Base-by-base conservation (phyloP, 2,888 invertebrate species). In the Acanthosoma haemorrhoidale region DNA sequence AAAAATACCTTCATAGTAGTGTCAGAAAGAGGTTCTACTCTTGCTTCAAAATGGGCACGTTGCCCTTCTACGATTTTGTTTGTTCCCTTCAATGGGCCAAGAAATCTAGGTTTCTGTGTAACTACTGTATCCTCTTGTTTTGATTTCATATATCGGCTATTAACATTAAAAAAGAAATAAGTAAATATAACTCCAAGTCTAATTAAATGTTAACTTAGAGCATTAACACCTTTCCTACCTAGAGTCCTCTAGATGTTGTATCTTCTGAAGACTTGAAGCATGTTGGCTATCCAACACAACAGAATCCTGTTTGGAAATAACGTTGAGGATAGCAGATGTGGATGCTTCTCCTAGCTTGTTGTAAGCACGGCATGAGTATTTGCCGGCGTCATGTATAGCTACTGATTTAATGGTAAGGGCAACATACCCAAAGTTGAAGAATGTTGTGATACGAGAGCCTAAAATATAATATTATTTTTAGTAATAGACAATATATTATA, bases 11-110 rank as follows among this genome's bases (percentile, higher is more conserved):
- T 87, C 89, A 98, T 89, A 18, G 91, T 90, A 31, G 94, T 85
- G 81, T 98, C 98, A 78, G 91, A 94, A 80, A 95, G 92, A 1
- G 97, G 98, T 78, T 95, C 94, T 60, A 98, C 92, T 74, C 96
- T 88, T 4, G 92, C 93, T 83, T 96, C 96, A 78, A 96, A 94
- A 78, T 96, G 96, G 74, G 95, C 94, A 60, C 92, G 86, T 82
- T 96, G 95, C 0, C 94, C 93, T 83, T 96, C 96, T 21, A 92
- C 87, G 77, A 95, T 93, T 79, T 91, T 93, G 77, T 91, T 94
- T n/a, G 94, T 94, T 60, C 94, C 94, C 80, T 94, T 94, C 69
- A 95, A 81, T 71, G 91, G 92, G 75, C 93, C 93, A 76, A 94
- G 84, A 82, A 95, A 95, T 77, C 91, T 86, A 41, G 95, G 95